phyloP scores from a whole-genome alignment of 2,113 vertebrate species.

The Oreotrochilus melanogaster region DNA sequence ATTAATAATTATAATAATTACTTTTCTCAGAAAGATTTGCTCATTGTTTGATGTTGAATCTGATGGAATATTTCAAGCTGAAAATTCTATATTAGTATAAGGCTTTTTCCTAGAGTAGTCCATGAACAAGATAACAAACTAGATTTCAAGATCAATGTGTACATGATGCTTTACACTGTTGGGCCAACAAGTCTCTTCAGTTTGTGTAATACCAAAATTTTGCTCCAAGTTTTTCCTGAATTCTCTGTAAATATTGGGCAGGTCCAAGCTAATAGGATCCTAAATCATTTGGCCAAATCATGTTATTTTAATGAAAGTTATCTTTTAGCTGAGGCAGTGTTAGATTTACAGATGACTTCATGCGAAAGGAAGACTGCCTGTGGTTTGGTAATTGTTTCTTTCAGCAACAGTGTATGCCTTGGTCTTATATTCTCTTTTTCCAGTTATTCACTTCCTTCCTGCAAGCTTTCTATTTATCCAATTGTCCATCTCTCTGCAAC shows the following conservation, averaged over 20 bases:
- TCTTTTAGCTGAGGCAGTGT: neutral
- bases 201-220: neutral
- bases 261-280: constrained; percentile 14
- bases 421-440: neutral
- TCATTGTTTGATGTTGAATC: neutral
- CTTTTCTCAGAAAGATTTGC: neutral
- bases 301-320: neutral
- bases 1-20: neutral
- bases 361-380: neutral
- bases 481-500: neutral
- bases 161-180: neutral
- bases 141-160: constrained; percentile 31
- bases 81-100: constrained; percentile 1
- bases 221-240: constrained; percentile 30
- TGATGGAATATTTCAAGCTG: constrained; percentile 28
- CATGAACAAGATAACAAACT: neutral
- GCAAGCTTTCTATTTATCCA: neutral
- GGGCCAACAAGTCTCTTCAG: neutral
- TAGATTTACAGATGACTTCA: neutral
- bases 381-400: neutral
- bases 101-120: neutral
- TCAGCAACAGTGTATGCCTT: neutral
- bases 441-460: neutral
- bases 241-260: constrained; percentile 5
- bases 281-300: neutral